These are phyloP conservation scores for Sesia apiformis DNA, from an alignment of 2,888 invertebrate genomes.

Conservation along the genomic window DNA sequence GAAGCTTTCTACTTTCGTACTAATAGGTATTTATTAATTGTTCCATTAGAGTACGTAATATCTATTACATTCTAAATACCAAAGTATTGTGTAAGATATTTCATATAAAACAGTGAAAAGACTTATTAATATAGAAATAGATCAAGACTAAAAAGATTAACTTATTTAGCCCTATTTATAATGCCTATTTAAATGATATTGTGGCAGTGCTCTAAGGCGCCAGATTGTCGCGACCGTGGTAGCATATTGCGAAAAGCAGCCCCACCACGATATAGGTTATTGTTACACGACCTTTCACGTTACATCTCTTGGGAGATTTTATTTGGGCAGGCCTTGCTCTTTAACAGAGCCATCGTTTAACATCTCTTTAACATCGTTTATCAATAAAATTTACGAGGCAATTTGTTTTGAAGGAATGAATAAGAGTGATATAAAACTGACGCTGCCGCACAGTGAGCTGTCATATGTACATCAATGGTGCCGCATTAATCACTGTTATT, in stretches of 20 bases:
- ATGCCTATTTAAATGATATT: no score
- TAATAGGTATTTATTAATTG: background rate
- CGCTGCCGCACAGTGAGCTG: no score
- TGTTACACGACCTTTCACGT: slow-evolving; percentile 52
- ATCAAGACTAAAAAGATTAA: no score
- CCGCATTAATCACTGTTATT: no score
- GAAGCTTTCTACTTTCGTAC: background rate
- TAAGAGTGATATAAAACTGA: background rate
- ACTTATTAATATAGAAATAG: no score
- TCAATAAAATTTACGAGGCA: slow-evolving; percentile 32
- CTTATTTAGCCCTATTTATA: no score
- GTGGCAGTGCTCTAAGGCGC: slow-evolving; percentile 23
- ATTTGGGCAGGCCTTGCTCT: slow-evolving; percentile 23
- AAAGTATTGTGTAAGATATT: no score
- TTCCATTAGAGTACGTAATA: background rate
- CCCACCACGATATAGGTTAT: slow-evolving; percentile 44
- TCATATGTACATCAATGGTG: no score
- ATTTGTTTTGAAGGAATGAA: slow-evolving; percentile 9
- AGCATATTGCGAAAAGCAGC: slow-evolving; percentile 39
- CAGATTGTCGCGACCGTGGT: slow-evolving; percentile 38
- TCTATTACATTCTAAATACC: no score
- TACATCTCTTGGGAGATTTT: slow-evolving; percentile 35
- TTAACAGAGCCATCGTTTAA: slow-evolving; percentile 26
- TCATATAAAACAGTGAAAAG: no score
- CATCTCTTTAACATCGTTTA: no score